phyloP scores from a whole-genome alignment of 2,888 invertebrate species.

The Mythimna impura region DNA sequence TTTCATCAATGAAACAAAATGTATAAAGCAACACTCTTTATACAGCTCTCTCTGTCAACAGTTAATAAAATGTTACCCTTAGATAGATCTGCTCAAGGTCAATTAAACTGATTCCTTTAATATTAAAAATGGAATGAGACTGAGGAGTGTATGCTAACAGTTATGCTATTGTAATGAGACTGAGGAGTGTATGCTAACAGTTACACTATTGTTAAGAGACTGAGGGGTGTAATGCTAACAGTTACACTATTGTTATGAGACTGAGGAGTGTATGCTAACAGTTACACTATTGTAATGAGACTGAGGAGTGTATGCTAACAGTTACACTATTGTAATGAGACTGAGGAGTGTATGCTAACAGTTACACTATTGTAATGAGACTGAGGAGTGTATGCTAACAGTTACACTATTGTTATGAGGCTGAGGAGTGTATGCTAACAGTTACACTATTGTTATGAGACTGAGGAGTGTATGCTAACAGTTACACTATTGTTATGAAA shows the following conservation, averaged over 20 bases:
- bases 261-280: not conserved
- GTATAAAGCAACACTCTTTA: too few relatives aligned
- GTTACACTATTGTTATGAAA: not conserved
- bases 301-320: not conserved
- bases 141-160: constrained; percentile 1
- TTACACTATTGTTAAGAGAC: not conserved
- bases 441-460: not conserved
- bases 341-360: not conserved
- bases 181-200: not conserved
- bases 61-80: constrained; percentile 4
- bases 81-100: constrained; percentile 17
- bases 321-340: not conserved
- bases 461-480: not conserved
- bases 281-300: not conserved
- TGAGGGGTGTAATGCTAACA: not conserved
- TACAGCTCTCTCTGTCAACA: not conserved
- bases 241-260: not conserved
- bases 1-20: not conserved
- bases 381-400: not conserved
- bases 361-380: not conserved
- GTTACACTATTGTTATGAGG: not conserved
- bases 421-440: not conserved
- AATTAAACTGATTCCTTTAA: not conserved
- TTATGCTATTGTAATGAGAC: not conserved
- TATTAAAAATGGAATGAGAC: not conserved